Base-by-base conservation (phyloP, 2,888 invertebrate species). In the Limnephilus lunatus region DNA sequence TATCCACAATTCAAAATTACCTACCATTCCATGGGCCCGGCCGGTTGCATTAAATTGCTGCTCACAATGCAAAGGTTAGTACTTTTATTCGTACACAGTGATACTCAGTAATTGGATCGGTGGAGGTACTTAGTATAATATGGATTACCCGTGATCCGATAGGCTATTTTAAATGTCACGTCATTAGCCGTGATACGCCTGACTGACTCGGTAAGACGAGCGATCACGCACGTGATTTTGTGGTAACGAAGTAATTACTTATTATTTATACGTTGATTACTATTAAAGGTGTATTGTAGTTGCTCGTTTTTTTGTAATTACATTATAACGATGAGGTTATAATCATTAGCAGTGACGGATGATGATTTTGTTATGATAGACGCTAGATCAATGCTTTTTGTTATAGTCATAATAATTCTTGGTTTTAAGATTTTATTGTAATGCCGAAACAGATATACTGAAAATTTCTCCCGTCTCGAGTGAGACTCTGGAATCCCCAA, bases 111-210 rank as follows among this genome's bases (percentile, higher is more conserved):
- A 68, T 68, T 68, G 68, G n/a, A 25, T 68, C 25, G 9, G 9
- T 7, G 25, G 9, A 25, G 25, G 68, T n/a, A 68, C 68, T 68
- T 68, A 68, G n/a, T 68, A n/a, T n/a, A 68, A 68, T 68, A 68
- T 68, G 25, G 25, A 68, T 68, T 68, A 68, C 68, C 25, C 25
- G 25, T 68, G 68, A n/a, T 68, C 68, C 9, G 14, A 53, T 31
- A 30, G 88, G 32, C 12, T 68, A 31, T 88, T 88, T 88, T 14
- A 88, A 88, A 88, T 88, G 88, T 88, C 88, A 88, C 80, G 88
- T 88, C 88, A 88, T 30, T 88, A 53, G 68, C 68, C 25, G 25
- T n/a, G 25, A n/a, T 68, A 68, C n/a, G 7, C 25, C n/a, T 0
- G 68, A 25, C 68, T 25, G 68, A 68, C 68, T 68, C 68, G 7